phyloP scores from a whole-genome alignment of 2,888 invertebrate genomes.

The Tiliacea citrago region DNA sequence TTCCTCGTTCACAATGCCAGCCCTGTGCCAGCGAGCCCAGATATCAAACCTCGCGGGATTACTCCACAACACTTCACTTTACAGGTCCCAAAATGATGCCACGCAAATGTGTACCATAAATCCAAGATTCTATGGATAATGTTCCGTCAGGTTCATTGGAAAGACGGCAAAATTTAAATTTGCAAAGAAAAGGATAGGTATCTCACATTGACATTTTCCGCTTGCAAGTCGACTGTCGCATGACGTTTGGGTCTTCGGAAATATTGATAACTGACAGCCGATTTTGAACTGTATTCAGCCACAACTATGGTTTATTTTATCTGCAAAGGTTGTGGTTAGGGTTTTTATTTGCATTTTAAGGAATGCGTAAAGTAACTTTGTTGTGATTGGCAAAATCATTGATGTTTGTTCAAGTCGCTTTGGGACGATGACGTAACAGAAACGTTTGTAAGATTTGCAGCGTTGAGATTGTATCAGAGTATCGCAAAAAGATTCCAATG shows the following conservation, averaged over 20 bases:
- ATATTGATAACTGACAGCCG: constrained; percentile 54
- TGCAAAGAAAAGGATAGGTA: constrained; percentile 70
- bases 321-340: constrained; percentile 2
- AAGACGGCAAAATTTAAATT: constrained; percentile 59
- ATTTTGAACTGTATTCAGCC: constrained; percentile 44
- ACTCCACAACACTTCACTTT: constrained; percentile 53
- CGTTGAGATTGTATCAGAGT: constrained; percentile 48
- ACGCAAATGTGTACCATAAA: constrained; percentile 64
- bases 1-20: constrained; percentile 75
- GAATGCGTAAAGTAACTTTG: constrained; percentile 61
- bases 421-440: constrained; percentile 62
- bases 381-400: constrained; percentile 72
- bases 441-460: constrained; percentile 41
- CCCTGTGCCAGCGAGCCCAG: constrained; percentile 70
- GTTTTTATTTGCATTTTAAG: constrained; percentile 63
- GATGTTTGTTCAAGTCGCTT: constrained; percentile 51
- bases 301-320: constrained; percentile 9
- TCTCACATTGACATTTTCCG: constrained; percentile 79
- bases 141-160: background rate
- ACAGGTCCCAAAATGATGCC: constrained; percentile 38
- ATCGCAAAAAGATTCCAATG: constrained; percentile 37
- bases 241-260: constrained; percentile 63
- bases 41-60: constrained; percentile 75
- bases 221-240: constrained; percentile 67
- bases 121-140: accelerated